Conservation (phyloP, 2,113 vertebrate species). For the Siniperca knerii region DNA sequence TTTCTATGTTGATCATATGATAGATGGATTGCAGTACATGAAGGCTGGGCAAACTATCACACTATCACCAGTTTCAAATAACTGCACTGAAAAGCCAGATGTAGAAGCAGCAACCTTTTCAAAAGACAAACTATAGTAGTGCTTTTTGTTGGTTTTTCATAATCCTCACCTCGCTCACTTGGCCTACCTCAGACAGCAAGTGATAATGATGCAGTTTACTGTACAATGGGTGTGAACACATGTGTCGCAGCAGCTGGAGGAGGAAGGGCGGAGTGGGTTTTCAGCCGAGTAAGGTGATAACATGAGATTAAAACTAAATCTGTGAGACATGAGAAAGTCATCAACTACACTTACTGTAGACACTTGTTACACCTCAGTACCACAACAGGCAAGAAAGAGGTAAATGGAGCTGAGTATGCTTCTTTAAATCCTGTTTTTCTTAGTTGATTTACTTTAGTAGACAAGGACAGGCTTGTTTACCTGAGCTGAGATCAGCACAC, state of each 20-base stretch:
- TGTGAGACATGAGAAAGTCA: constrained; percentile 22
- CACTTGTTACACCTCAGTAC: background rate
- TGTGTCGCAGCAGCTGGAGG: background rate
- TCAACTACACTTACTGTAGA: background rate
- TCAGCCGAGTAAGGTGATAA: constrained; percentile 44
- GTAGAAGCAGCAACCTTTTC: background rate
- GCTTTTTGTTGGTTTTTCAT: constrained; percentile 4
- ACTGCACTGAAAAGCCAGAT: background rate
- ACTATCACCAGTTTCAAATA: constrained; percentile 20
- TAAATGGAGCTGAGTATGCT: background rate
- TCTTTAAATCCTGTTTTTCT: constrained; percentile 22
- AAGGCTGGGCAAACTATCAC: background rate
- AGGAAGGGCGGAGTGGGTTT: constrained; percentile 42
- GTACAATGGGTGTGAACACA: constrained; percentile 75
- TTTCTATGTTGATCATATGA: background rate
- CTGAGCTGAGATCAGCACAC: constrained; percentile 27
- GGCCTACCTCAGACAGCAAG: constrained; percentile 67
- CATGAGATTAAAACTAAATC: constrained; percentile 52
- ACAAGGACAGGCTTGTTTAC: constrained; percentile 56
- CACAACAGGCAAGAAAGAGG: background rate
- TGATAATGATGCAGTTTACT: constrained; percentile 78
- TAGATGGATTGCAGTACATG: constrained; percentile 4
- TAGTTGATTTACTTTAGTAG: constrained; percentile 18
- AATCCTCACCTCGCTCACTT: constrained; percentile 23
- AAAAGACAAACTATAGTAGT: background rate